Base-by-base conservation (phyloP, 1,140 invertebrate species). In the Eupeodes corollae region DNA sequence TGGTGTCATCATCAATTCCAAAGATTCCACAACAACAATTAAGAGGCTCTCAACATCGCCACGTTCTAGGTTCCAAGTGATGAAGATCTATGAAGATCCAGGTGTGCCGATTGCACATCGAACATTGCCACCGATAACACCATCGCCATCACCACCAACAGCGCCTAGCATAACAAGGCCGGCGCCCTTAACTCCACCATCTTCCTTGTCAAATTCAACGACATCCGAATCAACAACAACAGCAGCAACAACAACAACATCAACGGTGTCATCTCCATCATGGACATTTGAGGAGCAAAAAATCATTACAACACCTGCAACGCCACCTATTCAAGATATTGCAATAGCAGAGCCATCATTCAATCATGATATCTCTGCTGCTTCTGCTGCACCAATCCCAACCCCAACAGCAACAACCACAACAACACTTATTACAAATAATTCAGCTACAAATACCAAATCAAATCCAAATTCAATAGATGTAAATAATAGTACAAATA, bases 61-160 rank as follows among this genome's bases (percentile, higher is more conserved):
- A 0, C 56, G 63, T n/a, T 65, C 63, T 5, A 57, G 63, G 21
- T 66, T 66, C 35, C 54, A 61, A 39, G 63, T 66, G 9, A 61
- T 56, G 13, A 59, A 63, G 14, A 65, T 66, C 43, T 66, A 66
- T 40, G 63, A 66, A 48, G 63, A 66, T 52, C 60, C 56, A 9
- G 50, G 54, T 33, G 56, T 59, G 21, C 57, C 57, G 10, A 39
- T 61, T 33, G 47, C 50, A 30, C 57, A 50, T 40, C 56, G 57
- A 12, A 43, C 54, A 14, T 18, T 57, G 40, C 57, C 56, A 11
- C 58, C 57, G 11, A 61, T 61, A 38, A 53, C 63, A 49, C 63
- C 63, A 32, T 63, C 63, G 16, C 50, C 65, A 13, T 49, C 59
- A 39, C 46, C 58, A 49, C 63, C 63, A 30, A 62, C 63, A 15